A percentile compares a stretch with the other conserved stretches of the same genome.
These are phyloP conservation scores for Mesembrinibis cayennensis DNA, from an alignment of 2,113 vertebrate genomes.

Conservation along the genomic window DNA sequence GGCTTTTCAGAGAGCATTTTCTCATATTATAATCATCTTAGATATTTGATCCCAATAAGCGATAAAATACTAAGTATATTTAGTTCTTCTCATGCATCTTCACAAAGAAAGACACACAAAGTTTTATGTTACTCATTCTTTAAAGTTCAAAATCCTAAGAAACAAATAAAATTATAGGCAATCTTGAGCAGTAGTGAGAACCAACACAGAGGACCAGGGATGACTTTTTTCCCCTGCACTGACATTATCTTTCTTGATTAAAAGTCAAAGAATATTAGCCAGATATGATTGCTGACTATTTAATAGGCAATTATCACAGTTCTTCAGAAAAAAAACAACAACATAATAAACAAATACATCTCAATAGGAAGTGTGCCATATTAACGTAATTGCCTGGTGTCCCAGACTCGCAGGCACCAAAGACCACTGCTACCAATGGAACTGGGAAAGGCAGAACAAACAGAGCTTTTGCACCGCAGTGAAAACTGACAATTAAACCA, in stretches of 20 bases:
- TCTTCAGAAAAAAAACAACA: not conserved
- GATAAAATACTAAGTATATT: not conserved
- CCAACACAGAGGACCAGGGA: not conserved
- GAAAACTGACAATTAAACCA: not conserved
- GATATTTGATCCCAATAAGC: not conserved
- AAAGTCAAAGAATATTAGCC: not conserved
- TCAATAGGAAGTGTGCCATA: not conserved
- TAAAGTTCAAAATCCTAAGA: not conserved
- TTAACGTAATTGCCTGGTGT: not conserved
- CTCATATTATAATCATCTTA: not conserved
- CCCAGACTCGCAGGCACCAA: not conserved
- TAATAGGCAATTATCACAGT: not conserved
- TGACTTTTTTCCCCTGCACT: fast-evolving
- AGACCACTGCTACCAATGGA: not conserved
- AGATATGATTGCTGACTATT: not conserved
- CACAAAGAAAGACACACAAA: not conserved
- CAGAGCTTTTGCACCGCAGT: not conserved
- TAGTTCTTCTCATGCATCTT: not conserved
- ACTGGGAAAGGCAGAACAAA: not conserved
- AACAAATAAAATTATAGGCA: not conserved
- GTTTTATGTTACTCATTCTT: not conserved
- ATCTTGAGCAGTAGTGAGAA: not conserved
- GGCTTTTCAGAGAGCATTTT: not conserved
- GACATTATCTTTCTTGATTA: not conserved
- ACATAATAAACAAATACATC: not conserved